Base-by-base conservation (phyloP, 2,113 vertebrate species). In the Myotis lucifugus region DNA sequence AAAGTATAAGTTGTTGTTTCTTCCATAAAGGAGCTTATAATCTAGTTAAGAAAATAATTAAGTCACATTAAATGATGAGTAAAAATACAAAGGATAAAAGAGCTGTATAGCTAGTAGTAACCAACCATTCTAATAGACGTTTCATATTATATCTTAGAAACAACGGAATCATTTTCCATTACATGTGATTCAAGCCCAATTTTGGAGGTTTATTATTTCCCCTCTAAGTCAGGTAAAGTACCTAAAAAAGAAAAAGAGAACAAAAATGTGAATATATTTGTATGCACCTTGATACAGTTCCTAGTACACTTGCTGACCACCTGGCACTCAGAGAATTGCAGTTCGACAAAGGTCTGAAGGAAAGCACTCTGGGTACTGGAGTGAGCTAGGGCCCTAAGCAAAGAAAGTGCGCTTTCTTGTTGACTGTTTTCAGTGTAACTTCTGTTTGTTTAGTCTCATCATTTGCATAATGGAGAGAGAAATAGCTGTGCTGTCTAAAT, bases 11-110 rank as follows among this genome's bases (percentile, higher is more conserved):
- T 48, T 32, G 69, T n/a, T 6, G 8, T 85, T 78, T 92, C 23
- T 90, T 85, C 46, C 79, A 27, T 56, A 46, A n/a, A 90, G 15
- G 17, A 67, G 29, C 73, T 82, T 90, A 78, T 21, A 81, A 40
- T 83, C 42, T 8, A 88, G 64, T 91, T 81, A 15, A 88, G n/a
- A 19, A 92, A 95, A 74, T 90, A 92, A 95, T 48, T 87, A 77
- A 93, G 5, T 11, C 29, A 52, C 34, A 50, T 64, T n/a, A 66
- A 95, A 69, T 59, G 23, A 72, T 84, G 3, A 19, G 14, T 77
- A 46, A 86, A 70, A 85, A 76, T 83, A 13, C 0, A 61, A 93
- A 86, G 48, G 18, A 46, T 11, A 8, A 61, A 81, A 69, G 19
- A 88, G 42, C 56, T 32, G 2, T 37, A 50, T 1, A 73, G 54